Evolutionary conservation across 2,888 invertebrate species (phyloP), one percentile per base, ranked within the genome.

Genomic region (Andrena bicolor): DNA sequence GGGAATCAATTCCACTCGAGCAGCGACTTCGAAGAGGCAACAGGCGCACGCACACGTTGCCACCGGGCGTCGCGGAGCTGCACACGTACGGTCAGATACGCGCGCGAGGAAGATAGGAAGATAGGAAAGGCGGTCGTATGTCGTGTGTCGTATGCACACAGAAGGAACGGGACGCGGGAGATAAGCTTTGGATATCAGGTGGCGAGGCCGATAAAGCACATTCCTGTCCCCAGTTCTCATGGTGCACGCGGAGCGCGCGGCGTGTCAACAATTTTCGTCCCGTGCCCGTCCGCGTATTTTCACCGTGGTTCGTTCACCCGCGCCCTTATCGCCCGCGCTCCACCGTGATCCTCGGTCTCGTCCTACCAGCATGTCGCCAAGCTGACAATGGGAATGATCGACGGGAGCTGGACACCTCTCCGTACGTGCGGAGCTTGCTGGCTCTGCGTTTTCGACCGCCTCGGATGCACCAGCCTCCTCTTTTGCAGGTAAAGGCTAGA

Each of bases 201-300:
- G 90, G 79, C 87, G 79, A 82, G 71, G 28, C 53, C 60, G 89
- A 86, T 86, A 91, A 87, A 88, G 79, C 81, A 84, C 91, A 91
- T 92, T 90, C 92, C 91, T 87, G 86, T 82, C 87, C 74, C 81
- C 91, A 91, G 92, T 92, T 89, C 88, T 88, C 88, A 84, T 83
- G 76, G 64, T 53, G 86, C 89, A 73, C 83, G 87, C 77, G 88
- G 85, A 83, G 84, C 80, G 84, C 73, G 82, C 66, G 83, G 75
- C 90, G 88, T 90, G 90, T 87, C 90, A 84, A 89, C 86, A 86
- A 76, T 91, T 89, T 88, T 89, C 86, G 78, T 78, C 77, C 30
- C 66, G 63, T 32, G 23, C 72, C 58, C 71, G 32, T 28, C 32
- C 26, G 35, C 30, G 61, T 16, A 58, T 76, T 77, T 77, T 66